These are phyloP conservation scores for Empis stercorea DNA, from an alignment of 2,888 invertebrate genomes.

Conservation along the genomic window DNA sequence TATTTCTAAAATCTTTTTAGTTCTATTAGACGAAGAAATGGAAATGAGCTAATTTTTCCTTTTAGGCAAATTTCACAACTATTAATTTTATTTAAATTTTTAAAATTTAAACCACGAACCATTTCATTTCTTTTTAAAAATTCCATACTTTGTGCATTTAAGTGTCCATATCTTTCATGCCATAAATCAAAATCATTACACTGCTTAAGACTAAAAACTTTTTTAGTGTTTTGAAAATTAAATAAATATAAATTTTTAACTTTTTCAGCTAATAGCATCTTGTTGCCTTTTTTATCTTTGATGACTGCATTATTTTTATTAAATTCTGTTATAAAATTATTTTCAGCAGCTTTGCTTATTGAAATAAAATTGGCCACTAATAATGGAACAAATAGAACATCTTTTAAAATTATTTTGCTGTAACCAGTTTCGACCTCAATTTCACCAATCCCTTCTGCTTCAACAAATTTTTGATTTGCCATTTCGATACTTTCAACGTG, in stretches of 20 bases:
- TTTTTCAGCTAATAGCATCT: not conserved
- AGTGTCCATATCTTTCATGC: slow-evolving; percentile 1
- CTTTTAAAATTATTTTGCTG: not conserved
- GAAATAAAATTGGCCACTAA: slow-evolving; percentile 8
- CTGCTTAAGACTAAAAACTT: slow-evolving; percentile 2
- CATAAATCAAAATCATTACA: not conserved
- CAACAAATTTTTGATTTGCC: no score
- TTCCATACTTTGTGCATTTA: slow-evolving; percentile 1
- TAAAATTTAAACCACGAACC: slow-evolving; percentile 1
- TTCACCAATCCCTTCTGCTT: not conserved
- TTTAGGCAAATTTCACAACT: slow-evolving; percentile 4
- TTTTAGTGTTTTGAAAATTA: not conserved
- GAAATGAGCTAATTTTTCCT: slow-evolving; percentile 4
- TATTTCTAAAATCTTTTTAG: slow-evolving; percentile 3
- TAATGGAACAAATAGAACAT: slow-evolving; percentile 8
- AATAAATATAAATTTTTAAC: not conserved
- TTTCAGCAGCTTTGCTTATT: slow-evolving; percentile 3
- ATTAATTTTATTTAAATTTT: not conserved
- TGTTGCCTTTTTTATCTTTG: slow-evolving; percentile 1
- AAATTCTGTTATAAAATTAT: not conserved
- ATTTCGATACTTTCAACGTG: no score
- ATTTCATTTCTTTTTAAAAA: not conserved
- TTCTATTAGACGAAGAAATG: slow-evolving; percentile 4
- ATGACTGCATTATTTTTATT: not conserved
- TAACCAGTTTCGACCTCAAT: not conserved